phyloP scores from a whole-genome alignment of 2,888 invertebrate genomes.

The Drosophila rellima region DNA sequence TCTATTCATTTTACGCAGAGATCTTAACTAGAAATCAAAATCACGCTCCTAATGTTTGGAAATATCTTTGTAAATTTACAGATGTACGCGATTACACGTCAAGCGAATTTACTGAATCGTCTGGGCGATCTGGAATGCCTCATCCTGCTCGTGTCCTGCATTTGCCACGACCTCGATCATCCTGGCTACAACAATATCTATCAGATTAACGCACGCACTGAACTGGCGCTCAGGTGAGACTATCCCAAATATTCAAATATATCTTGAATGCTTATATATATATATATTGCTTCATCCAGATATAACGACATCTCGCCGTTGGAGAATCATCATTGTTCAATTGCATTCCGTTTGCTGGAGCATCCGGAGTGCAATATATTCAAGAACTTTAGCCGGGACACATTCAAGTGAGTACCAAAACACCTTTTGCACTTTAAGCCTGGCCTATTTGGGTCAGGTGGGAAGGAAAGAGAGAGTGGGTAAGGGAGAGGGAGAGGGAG shows the following conservation, averaged over 20 bases:
- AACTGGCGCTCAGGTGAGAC: constrained; percentile 89
- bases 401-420: constrained; percentile 87
- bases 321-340: constrained; percentile 95
- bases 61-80: constrained; percentile 78
- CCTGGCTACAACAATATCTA: constrained; percentile 93
- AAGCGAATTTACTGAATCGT: constrained; percentile 89
- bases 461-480: too few relatives aligned
- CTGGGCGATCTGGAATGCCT: constrained; percentile 92
- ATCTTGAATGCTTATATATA: not conserved
- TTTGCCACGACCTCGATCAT: constrained; percentile 93
- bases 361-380: constrained; percentile 93
- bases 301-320: constrained; percentile 95
- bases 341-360: constrained; percentile 92
- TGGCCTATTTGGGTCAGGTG: constrained; percentile 18
- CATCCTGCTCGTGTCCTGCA: constrained; percentile 91
- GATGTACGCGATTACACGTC: constrained; percentile 93
- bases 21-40: too few relatives aligned
- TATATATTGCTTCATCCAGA: constrained; percentile 59
- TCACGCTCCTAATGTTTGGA: not conserved
- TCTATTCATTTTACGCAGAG: too few relatives aligned
- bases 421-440: constrained; percentile 12
- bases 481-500: not conserved
- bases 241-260: not conserved
- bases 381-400: constrained; percentile 88
- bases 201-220: constrained; percentile 93